Base-by-base conservation (phyloP, 2,888 invertebrate genomes). In the Cotesia congregata region DNA sequence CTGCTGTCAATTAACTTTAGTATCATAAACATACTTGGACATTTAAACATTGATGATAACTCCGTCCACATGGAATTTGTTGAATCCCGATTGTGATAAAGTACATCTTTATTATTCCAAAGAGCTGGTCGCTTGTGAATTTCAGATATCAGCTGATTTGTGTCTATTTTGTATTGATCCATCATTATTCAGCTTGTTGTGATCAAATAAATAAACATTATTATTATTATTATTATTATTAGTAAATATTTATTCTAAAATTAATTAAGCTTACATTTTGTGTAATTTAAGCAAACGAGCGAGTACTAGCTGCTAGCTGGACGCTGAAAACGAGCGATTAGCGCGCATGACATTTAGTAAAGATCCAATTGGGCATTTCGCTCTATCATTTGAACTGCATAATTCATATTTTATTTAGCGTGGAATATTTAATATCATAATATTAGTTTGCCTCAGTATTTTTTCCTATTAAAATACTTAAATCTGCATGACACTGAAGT, bases 31-130 rank as follows among this genome's bases (percentile, higher is more conserved):
- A 82, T 81, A 90, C 89, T 86, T 64, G 89, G 87, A 64, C 87
- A 81, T 75, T 87, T 88, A 77, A 90, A 87, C 74, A 88, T 84
- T 68, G 83, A 79, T 38, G 90, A 88, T 59, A 90, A 88, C 80
- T 90, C 90, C 86, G 87, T 87, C 90, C 90, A 90, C 80, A 89
- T 85, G 72, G 86, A 84, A 83, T 89, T 89, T 65, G 89, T 89
- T 80, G 88, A 86, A 73, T 88, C 88, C 79, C 90, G 88, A 84
- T 90, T 90, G 81, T 90, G 89, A 83, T 90, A 90, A 70, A 88
- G 88, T 77, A 86, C 84, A 82, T 90, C 88, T 78, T 87, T 85
- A 78, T 89, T 88, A 76, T 90, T 88, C 90, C 90, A 90, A 64
- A 90, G 87, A 50, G 89, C 88, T 77, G 89, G 88, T 78, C 89